These are phyloP conservation scores for Ochotona curzoniae DNA, from an alignment of 2,113 vertebrate genomes.

Conservation along the genomic window DNA sequence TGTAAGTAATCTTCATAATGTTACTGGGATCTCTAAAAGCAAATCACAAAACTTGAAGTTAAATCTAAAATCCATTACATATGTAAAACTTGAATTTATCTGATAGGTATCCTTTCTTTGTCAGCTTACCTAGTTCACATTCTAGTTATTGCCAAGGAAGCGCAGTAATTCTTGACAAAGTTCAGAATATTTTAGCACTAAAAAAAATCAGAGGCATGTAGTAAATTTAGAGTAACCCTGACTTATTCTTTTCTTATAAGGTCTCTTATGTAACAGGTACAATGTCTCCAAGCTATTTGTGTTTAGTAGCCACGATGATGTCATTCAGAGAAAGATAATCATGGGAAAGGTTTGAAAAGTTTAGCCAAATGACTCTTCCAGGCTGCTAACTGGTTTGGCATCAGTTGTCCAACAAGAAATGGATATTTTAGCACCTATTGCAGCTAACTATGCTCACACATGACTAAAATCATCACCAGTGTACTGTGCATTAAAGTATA, in stretches of 20 bases:
- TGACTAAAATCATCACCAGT: not conserved
- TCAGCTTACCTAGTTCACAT: not conserved
- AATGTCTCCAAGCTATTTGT: not conserved
- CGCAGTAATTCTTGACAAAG: not conserved
- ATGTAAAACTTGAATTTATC: constrained; percentile 30
- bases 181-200: not conserved
- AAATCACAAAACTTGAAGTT: constrained; percentile 44
- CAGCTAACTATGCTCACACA: not conserved
- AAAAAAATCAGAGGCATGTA: not conserved
- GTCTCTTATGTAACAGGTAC: not conserved
- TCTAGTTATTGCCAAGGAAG: constrained; percentile 26
- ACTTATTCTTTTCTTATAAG: not conserved
- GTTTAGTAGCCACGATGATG: not conserved
- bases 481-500: not conserved
- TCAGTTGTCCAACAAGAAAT: not conserved
- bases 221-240: not conserved
- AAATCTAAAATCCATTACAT: constrained; percentile 54
- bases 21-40: constrained; percentile 53
- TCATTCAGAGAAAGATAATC: not conserved
- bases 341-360: not conserved
- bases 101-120: not conserved
- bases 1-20: constrained; percentile 51
- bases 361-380: too few species aligned
- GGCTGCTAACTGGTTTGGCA: not conserved
- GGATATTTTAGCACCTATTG: not conserved